Evolutionary conservation across 2,888 invertebrate species (phyloP).

Genomic region (Schrankia costaestrigalis): DNA sequence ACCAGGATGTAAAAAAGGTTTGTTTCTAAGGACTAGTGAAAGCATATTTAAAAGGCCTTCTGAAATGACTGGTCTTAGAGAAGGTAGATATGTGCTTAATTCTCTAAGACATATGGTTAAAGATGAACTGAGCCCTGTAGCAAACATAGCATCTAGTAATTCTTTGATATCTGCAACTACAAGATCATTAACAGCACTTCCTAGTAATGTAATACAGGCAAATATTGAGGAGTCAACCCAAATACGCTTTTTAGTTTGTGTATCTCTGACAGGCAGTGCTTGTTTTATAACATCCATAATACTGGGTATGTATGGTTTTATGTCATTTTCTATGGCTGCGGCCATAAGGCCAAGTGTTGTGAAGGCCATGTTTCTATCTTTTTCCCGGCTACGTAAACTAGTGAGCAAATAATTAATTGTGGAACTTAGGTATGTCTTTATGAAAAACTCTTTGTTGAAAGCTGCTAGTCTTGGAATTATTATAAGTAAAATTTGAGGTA

Average conservation of each 20-base stretch:
- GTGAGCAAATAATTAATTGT: conserved; percentile 89
- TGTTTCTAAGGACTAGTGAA: conserved; percentile 94
- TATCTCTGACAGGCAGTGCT: conserved; percentile 88
- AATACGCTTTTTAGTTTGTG: conserved; percentile 86
- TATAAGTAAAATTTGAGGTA: conserved; percentile 92
- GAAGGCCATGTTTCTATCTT: conserved; percentile 93
- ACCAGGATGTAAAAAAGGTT: conserved; percentile 90
- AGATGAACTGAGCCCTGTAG: conserved; percentile 93
- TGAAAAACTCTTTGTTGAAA: conserved; percentile 92
- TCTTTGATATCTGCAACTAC: conserved; percentile 90
- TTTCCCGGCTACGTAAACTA: conserved; percentile 89
- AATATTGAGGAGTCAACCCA: conserved; percentile 94
- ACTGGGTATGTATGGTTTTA: conserved; percentile 88
- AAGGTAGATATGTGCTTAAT: conserved; percentile 92
- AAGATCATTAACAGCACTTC: conserved; percentile 90
- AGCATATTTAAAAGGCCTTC: conserved; percentile 95
- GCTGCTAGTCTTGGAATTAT: conserved; percentile 95
- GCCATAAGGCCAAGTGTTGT: conserved; percentile 94
- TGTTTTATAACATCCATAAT: conserved; percentile 92
- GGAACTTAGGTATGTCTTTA: conserved; percentile 85
- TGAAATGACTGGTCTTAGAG: conserved; percentile 93
- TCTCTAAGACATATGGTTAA: conserved; percentile 95
- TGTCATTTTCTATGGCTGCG: conserved; percentile 91
- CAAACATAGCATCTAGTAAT: conserved; percentile 94
- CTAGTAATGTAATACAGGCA: conserved; percentile 94